Base-by-base conservation (phyloP, 2,888 invertebrate genomes). In the Embidobia sp. region DNA sequence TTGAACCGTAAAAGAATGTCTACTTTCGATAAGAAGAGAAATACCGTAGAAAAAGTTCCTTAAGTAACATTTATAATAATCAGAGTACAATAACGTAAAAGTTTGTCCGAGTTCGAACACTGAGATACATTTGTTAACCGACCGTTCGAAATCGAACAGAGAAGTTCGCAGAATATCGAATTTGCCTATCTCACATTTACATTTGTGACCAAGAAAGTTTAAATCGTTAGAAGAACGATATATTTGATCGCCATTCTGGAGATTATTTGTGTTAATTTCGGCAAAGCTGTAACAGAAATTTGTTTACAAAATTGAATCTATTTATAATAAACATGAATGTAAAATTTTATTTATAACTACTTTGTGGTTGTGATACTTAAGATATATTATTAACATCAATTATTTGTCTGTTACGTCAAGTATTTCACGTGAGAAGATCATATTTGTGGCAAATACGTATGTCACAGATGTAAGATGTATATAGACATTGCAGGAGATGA, bases 401-500 rank as follows among this genome's bases (percentile, higher is more conserved):
- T n/a, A n/a, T n/a, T 33, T 26, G 31, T 10, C 19, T 55, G 22
- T n/a, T 33, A 16, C 26, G 18, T 35, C 44, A 35, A 69, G 63
- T 81, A 70, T 80, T 80, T 78, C 75, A 80, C 48, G 48, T 76
- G 44, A 79, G 70, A 67, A 74, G 70, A 78, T 82, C 74, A 80
- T 76, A 75, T 51, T 42, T 2, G 46, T 16, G 29, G 42, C 70
- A 73, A 49, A 77, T 67, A 78, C 63, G 48, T 72, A 61, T 75
- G 80, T 75, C 61, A 42, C 33, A 64, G 64, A 70, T 70, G 51
- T 55, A 67, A 29, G 11, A 37, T 44, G 35, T 55, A 59, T 46
- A 63, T 61, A 55, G 79, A 55, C 61, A 77, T 46, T 70, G 19
- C 69, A 53, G 64, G 35, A 59, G 49, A 59, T 70, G 74, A 70